phyloP scores from a whole-genome alignment of 2,797 vertebrate genomes.

The Sciurus carolinensis region DNA sequence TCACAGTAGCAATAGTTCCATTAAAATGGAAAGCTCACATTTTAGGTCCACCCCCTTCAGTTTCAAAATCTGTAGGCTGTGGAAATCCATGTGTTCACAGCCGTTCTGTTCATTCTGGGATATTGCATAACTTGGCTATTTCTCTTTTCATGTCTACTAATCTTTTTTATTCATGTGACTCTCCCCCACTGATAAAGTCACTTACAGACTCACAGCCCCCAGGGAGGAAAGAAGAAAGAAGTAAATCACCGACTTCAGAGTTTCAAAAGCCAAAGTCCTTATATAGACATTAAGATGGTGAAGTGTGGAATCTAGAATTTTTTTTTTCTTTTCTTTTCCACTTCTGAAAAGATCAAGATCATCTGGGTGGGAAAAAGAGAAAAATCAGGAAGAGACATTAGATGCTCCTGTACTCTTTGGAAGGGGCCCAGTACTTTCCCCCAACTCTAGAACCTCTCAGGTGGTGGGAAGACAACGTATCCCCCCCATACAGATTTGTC shows the following conservation, averaged over 20 bases:
- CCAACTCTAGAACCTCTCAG: background rate
- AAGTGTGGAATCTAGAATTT: background rate
- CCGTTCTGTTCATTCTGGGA: background rate
- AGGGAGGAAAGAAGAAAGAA: conserved; percentile 45
- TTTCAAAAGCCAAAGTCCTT: conserved; percentile 32
- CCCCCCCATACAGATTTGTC: background rate
- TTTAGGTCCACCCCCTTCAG: background rate
- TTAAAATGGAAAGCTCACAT: background rate
- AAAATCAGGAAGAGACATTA: background rate
- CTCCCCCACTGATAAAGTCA: background rate
- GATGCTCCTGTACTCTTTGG: background rate
- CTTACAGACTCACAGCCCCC: background rate
- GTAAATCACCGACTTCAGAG: background rate
- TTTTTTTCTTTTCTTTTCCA: background rate
- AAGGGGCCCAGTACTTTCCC: background rate
- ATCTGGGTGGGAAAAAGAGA: background rate
- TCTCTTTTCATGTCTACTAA: conserved; percentile 8
- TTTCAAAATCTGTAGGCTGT: background rate
- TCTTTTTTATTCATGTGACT: background rate
- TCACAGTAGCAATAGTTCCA: background rate
- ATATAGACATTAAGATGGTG: background rate
- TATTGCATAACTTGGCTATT: background rate
- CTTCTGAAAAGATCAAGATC: conserved; percentile 32
- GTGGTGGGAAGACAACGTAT: background rate
- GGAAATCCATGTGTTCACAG: background rate